Evolutionary conservation across 2,888 invertebrate species (phyloP).

Genomic region (Vannuccia rotundouncinata): DNA sequence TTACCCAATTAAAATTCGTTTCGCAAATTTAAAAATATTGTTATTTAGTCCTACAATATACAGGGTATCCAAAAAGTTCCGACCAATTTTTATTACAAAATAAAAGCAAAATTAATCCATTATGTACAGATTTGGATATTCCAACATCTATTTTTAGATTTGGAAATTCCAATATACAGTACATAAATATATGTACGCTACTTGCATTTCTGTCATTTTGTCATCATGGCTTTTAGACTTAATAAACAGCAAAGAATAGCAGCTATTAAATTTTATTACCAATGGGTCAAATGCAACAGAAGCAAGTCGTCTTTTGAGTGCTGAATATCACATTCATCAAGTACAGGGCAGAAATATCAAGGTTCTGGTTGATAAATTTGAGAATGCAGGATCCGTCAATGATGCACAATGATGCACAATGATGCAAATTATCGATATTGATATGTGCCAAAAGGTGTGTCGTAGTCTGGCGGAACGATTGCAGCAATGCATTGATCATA

Average conservation of each 20-base stretch:
- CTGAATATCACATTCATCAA: conserved; percentile 3
- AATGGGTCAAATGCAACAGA: no score
- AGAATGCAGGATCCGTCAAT: background rate
- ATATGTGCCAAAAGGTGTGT: conserved; percentile 12
- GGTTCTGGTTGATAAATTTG: background rate
- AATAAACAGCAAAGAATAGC: no score
- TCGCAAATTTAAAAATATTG: no score
- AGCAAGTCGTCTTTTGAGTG: conserved; percentile 21
- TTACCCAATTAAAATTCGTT: no score
- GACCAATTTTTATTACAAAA: background rate
- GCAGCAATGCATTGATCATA: conserved; percentile 15
- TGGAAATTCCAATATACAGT: no score
- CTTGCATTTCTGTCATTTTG: background rate
- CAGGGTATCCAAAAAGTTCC: background rate
- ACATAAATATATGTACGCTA: no score
- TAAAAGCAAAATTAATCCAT: background rate
- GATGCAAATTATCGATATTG: conserved; percentile 21
- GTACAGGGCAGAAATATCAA: conserved; percentile 32
- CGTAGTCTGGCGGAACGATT: conserved; percentile 12
- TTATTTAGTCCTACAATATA: no score
- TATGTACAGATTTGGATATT: conserved; percentile 4
- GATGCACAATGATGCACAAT: background rate
- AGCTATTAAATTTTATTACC: no score
- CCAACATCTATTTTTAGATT: background rate
- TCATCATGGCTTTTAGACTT: conserved; percentile 28